Conservation (phyloP, 2,797 vertebrate species). For the Darevskia nairensis region DNA sequence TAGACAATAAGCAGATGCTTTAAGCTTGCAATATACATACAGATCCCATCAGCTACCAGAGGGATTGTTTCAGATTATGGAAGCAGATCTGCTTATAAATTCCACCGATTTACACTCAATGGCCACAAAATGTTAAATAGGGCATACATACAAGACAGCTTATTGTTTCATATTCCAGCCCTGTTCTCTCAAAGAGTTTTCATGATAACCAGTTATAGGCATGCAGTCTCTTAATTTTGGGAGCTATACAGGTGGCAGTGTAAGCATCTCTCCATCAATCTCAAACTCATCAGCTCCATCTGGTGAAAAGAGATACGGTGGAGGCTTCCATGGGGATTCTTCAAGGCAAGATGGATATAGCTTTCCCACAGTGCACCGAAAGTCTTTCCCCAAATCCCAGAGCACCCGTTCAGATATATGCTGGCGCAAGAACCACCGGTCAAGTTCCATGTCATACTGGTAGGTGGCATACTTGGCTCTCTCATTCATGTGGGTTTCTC, state of each 20-base stretch:
- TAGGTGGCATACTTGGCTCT: constrained; percentile 95
- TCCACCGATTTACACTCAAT: constrained; percentile 77
- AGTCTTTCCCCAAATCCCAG: constrained; percentile 97
- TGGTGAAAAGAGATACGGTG: constrained; percentile 93
- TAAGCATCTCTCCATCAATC: constrained; percentile 92
- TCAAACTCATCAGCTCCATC: constrained; percentile 94
- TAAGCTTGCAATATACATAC: constrained; percentile 79
- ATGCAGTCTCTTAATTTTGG: constrained; percentile 50
- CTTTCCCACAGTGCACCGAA: constrained; percentile 95
- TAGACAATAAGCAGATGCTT: constrained; percentile 76
- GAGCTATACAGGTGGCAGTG: constrained; percentile 91
- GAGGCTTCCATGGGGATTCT: constrained; percentile 97
- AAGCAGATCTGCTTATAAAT: constrained; percentile 81
- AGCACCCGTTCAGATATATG: constrained; percentile 95
- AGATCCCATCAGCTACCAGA: constrained; percentile 74
- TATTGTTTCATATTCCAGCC: constrained; percentile 67
- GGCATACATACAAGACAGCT: constrained; percentile 77
- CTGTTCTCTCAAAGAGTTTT: constrained; percentile 58
- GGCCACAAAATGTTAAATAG: constrained; percentile 77
- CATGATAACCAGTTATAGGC: constrained; percentile 54
- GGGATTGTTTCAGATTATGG: constrained; percentile 79
- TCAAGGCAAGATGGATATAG: constrained; percentile 98
- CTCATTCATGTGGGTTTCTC: constrained; percentile 96
- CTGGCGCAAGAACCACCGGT: constrained; percentile 93
- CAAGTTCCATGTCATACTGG: constrained; percentile 91